These are phyloP conservation scores for Laupala kohalensis DNA, from an alignment of 1,140 invertebrate species.

Conservation along the genomic window DNA sequence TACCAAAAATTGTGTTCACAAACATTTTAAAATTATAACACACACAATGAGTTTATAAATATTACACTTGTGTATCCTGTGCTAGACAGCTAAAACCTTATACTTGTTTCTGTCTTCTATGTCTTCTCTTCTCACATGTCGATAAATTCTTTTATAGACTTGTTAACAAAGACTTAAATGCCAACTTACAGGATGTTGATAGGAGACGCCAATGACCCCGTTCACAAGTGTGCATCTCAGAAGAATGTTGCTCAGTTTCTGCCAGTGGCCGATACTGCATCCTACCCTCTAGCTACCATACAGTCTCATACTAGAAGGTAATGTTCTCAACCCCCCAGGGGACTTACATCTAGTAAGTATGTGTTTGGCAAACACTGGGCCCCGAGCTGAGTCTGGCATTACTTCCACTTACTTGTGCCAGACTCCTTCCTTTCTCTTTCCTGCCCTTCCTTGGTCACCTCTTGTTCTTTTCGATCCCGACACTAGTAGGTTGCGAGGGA, in stretches of 20 bases:
- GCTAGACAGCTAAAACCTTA: background rate
- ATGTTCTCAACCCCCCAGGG: background rate
- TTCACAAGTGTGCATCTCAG: conserved; percentile 25
- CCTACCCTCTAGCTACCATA: conserved; percentile 3
- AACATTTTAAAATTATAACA: background rate
- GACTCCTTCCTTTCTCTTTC: too few relatives aligned
- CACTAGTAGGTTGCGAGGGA: too few relatives aligned
- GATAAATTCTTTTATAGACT: background rate
- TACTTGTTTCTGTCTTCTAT: background rate
- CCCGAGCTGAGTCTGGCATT: background rate
- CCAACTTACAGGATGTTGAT: conserved; percentile 30
- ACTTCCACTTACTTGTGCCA: too few relatives aligned
- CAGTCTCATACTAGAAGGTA: conserved; percentile 2
- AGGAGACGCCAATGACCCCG: conserved; percentile 34
- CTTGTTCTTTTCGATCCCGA: too few relatives aligned
- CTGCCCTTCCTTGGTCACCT: too few relatives aligned
- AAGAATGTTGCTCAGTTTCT: conserved; percentile 1
- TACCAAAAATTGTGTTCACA: background rate
- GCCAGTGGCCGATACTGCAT: background rate
- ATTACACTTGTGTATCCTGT: background rate
- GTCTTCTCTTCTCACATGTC: background rate
- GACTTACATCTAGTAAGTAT: too few relatives aligned
- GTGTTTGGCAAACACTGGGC: background rate
- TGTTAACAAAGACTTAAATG: background rate
- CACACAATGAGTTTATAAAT: background rate